Conservation (phyloP, 2,797 vertebrate species). For the Nyctalus aviator region DNA sequence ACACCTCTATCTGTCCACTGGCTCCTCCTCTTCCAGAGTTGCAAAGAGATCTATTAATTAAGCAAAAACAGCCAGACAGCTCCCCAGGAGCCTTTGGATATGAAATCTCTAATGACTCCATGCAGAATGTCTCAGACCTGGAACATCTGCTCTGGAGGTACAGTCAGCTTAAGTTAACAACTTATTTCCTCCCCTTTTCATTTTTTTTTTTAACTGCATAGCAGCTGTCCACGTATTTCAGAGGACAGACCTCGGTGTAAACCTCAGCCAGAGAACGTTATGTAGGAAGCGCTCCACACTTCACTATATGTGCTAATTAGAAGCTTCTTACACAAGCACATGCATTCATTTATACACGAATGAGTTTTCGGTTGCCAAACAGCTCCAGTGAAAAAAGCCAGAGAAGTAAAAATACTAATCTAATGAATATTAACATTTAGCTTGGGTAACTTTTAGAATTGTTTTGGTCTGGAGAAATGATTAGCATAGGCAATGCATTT, state of each 20-base stretch:
- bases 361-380: slow-evolving; percentile 71
- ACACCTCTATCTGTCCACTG: background rate
- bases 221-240: slow-evolving; percentile 70
- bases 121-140: slow-evolving; percentile 73
- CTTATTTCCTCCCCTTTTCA: slow-evolving; percentile 64
- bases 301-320: slow-evolving; percentile 73
- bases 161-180: slow-evolving; percentile 70
- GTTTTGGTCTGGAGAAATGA: slow-evolving; percentile 54
- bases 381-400: slow-evolving; percentile 60
- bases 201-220: slow-evolving; percentile 45
- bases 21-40: slow-evolving; percentile 53
- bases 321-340: slow-evolving; percentile 51
- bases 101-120: slow-evolving; percentile 68
- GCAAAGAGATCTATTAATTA: slow-evolving; percentile 80
- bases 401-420: slow-evolving; percentile 8
- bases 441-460: slow-evolving; percentile 52
- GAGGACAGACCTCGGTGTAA: slow-evolving; percentile 74
- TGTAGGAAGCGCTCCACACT: slow-evolving; percentile 31
- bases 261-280: slow-evolving; percentile 37
- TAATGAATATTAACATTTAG: slow-evolving; percentile 74
- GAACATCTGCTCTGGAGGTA: slow-evolving; percentile 76
- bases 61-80: slow-evolving; percentile 72
- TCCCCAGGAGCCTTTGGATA: slow-evolving; percentile 66
- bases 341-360: slow-evolving; percentile 58
- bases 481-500: slow-evolving; percentile 33